Base-by-base conservation (phyloP, 2,797 vertebrate species). In the Antrozous pallidus region DNA sequence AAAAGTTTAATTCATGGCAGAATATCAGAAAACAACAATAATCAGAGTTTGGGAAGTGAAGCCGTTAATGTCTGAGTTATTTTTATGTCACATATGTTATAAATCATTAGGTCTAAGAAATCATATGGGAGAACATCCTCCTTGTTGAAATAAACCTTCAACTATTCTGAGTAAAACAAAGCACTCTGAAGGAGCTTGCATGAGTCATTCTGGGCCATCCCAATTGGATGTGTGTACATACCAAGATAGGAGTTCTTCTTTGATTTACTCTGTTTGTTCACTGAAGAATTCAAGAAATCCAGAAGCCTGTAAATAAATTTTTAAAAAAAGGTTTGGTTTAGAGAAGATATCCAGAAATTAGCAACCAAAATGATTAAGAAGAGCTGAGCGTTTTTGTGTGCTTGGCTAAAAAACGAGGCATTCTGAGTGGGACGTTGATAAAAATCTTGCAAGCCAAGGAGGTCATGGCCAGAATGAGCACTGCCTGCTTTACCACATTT, bases 291-390 rank as follows among this genome's bases (percentile, higher is more conserved):
- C 71, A 85, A 91, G 91, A 80, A 86, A 73, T 86, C 47, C 95
- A 89, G 85, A 95, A 70, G 24, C 92, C 97, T 97, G 81, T 90
- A 96, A 97, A 90, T 83, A 70, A 84, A 84, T 73, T 61, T 31
- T 80, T 47, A 61, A 90, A 81, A 90, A 49, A 78, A 71, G 16
- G 9, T 70, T 75, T 88, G 31, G 4, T 80, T 92, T 94, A 79
- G 94, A 49, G 20, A 81, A 93, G 93, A 75, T 8, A 87, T 91
- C 63, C 38, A 75, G 73, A 95, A 95, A 86, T 56, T 16, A 94
- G 18, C 16, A 73, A 88, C 70, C 26, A 51, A 89, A 92, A 54
- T 16, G 12, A 83, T 78, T 70, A 80, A 67, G 42, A 54, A 84
- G 22, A 90, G 84, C 8, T 61, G 74, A 95, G 10, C 78, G 22